A percentile compares a stretch with the other conserved stretches of the same genome.
phyloP scores from a whole-genome alignment of 2,113 vertebrate genomes.

The Electrona antarctica region DNA sequence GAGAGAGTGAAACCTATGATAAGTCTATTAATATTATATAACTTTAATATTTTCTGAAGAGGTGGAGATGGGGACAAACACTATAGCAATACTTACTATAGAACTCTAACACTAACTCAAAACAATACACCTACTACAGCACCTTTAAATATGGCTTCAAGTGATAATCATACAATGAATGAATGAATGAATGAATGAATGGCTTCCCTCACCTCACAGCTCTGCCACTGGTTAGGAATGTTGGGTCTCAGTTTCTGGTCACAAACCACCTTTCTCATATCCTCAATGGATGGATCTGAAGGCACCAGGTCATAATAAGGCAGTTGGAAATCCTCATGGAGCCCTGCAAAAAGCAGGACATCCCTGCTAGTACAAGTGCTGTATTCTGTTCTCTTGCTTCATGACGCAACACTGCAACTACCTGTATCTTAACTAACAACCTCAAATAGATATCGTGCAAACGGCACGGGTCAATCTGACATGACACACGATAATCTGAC shows the following conservation, averaged over 20 bases:
- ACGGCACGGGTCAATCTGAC: background rate
- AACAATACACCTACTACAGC: too few species aligned
- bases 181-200: too few species aligned
- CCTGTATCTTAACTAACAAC: background rate
- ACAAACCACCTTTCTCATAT: constrained; percentile 94
- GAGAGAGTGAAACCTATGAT: too few species aligned
- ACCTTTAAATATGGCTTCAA: too few species aligned
- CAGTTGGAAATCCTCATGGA: constrained; percentile 94
- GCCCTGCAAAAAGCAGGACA: constrained; percentile 72
- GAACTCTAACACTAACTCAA: too few species aligned
- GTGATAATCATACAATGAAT: too few species aligned
- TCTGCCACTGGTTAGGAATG: constrained; percentile 98
- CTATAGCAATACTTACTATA: too few species aligned
- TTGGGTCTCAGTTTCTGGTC: constrained; percentile 94
- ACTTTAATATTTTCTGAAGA: too few species aligned
- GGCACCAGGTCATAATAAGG: constrained; percentile 97
- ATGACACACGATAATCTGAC: too few species aligned
- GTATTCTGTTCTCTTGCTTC: background rate
- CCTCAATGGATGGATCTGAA: constrained; percentile 95
- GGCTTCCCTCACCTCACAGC: constrained; percentile 88
- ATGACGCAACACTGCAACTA: background rate
- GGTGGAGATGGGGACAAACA: too few species aligned
- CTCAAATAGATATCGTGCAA: background rate
- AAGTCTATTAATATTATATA: too few species aligned
- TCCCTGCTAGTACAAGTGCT: background rate